Evolutionary conservation across 2,888 invertebrate genomes (phyloP), one percentile per base, ranked within the genome.

Genomic region (Thelaira solivaga): DNA sequence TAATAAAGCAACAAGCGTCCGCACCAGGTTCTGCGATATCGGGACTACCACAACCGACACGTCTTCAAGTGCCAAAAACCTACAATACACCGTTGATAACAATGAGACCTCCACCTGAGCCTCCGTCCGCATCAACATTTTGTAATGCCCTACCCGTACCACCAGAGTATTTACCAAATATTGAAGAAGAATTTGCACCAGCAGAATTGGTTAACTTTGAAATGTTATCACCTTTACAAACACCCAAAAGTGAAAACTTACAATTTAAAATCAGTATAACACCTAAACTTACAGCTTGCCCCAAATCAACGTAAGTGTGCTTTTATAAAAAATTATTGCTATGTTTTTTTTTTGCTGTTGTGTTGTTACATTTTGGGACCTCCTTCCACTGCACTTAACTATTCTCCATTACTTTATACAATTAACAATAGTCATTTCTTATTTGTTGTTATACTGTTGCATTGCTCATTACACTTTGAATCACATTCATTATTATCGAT

Each of bases 41-140:
- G 4, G 55, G 45, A 16, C 1, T 69, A 11, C n/a, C 55, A 2
- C 47, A 51, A 3, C 29, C 68, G 10, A 49, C 71, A 6, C 64
- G 71, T 18, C 16, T 76, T 8, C 69, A 47, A 47, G 22, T 31
- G 24, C 74, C 65, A 6, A 74, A 65, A 65, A 20, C 75, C 47
- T 83, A 79, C 72, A 81, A 80, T 22, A 83, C 84, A 4, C 83
- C 85, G 0, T 75, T 83, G 20, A 83, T 85, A 10, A 83, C 84
- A 0, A 36, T 82, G 0, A 79, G 83, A 13, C 69, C 53, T 10
- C 10, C 26, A 0, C n/a, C 20, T 8, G 69, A 78, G n/a, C n/a
- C 39, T 29, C 57, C 49, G 0, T 1, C 51, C 0, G 57, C 45
- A 1, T 73, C 41, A 6, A 55, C 49, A 55, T 13, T 20, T n/a